These are phyloP conservation scores for Pyrrhosoma nymphula DNA, from an alignment of 2,888 invertebrate genomes.

Conservation along the genomic window DNA sequence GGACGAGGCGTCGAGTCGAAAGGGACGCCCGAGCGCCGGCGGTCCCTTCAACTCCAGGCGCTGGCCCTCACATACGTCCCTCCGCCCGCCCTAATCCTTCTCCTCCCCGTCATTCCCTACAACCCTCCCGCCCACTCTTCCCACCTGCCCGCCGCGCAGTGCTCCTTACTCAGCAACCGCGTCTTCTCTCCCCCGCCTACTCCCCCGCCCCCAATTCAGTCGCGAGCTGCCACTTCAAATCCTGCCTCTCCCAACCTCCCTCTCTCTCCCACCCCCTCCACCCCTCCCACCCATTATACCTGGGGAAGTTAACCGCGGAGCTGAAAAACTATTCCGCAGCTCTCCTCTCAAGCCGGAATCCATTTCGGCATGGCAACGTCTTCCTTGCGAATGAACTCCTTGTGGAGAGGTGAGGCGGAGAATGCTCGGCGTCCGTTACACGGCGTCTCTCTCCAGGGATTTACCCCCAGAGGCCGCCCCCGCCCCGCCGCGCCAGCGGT, in stretches of 20 bases:
- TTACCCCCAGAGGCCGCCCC: too few species aligned
- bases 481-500: background rate
- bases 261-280: background rate
- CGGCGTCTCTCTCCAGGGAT: too few species aligned
- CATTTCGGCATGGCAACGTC: background rate
- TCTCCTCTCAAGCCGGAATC: background rate
- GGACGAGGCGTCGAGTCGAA: background rate
- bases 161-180: background rate
- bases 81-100: background rate
- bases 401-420: background rate
- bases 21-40: slow-evolving; percentile 14
- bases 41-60: slow-evolving; percentile 50
- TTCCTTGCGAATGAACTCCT: background rate
- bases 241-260: background rate
- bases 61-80: background rate
- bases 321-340: background rate
- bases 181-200: background rate
- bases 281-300: background rate
- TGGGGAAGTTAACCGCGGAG: background rate
- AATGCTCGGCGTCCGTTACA: background rate
- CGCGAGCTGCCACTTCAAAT: slow-evolving; percentile 2
- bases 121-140: too few species aligned
- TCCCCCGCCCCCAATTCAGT: background rate
- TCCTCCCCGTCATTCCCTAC: background rate
- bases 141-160: background rate